These are phyloP conservation scores for Pygmarrhopalites habei DNA, from an alignment of 1,140 invertebrate species.

Conservation along the genomic window DNA sequence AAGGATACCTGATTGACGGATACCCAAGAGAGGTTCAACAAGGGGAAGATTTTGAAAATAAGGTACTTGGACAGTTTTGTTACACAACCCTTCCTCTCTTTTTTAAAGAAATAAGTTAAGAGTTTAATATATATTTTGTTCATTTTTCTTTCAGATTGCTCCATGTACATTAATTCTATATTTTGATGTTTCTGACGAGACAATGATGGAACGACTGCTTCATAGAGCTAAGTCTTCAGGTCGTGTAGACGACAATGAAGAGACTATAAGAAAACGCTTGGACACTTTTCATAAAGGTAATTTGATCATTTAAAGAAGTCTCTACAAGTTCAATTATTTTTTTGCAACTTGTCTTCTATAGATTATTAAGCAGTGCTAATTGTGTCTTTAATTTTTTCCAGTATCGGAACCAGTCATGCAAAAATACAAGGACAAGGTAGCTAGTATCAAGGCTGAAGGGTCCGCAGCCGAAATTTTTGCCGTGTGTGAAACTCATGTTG, in stretches of 20 bases:
- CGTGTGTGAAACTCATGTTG: slow-evolving; percentile 19
- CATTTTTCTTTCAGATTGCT: slow-evolving; percentile 56
- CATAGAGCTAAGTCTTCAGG: slow-evolving; percentile 80
- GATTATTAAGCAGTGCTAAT: no score
- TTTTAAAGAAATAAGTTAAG: no score
- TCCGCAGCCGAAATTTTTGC: slow-evolving; percentile 32
- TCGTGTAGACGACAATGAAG: slow-evolving; percentile 92
- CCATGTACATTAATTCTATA: slow-evolving; percentile 70
- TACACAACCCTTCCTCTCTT: no score
- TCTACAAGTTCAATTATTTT: no score
- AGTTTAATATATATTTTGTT: no score
- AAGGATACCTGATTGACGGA: slow-evolving; percentile 92
- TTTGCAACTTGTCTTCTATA: no score
- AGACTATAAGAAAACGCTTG: slow-evolving; percentile 89
- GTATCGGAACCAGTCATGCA: slow-evolving; percentile 84
- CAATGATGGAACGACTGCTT: slow-evolving; percentile 73
- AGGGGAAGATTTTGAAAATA: slow-evolving; percentile 71
- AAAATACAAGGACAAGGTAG: slow-evolving; percentile 64
- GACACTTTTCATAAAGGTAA: slow-evolving; percentile 84
- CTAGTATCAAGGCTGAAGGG: slow-evolving; percentile 29
- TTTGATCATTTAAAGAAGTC: no score
- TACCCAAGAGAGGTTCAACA: slow-evolving; percentile 88
- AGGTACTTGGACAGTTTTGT: no score
- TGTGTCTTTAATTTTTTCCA: no score
- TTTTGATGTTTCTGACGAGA: slow-evolving; percentile 76